A percentile compares a stretch with the other conserved stretches of the same genome.
These are phyloP conservation scores for Drosophila picticornis DNA, from an alignment of 2,888 invertebrate species.

Conservation along the genomic window DNA sequence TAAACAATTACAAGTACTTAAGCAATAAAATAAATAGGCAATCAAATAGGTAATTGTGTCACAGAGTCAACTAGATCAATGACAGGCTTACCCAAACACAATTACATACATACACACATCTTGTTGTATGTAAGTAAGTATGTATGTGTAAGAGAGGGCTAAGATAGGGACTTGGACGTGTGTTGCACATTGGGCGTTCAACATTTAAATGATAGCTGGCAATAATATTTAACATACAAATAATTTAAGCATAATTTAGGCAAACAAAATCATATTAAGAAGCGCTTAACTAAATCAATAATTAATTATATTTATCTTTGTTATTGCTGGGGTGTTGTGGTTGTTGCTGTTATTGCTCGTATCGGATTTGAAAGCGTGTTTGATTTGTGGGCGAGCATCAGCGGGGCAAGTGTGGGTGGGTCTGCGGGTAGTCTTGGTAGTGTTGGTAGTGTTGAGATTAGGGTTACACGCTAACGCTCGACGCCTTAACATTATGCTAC, in stretches of 20 bases:
- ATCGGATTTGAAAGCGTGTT: conserved; percentile 7
- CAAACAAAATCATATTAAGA: conserved; percentile 9
- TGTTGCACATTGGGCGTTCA: neutral
- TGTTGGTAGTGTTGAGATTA: conserved; percentile 4
- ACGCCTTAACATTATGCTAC: conserved; percentile 36
- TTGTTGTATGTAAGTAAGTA: neutral
- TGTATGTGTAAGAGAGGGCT: neutral
- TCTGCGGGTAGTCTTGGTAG: too few species aligned
- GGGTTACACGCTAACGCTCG: conserved; percentile 31
- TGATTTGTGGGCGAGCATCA: neutral
- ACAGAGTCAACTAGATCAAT: conserved; percentile 23
- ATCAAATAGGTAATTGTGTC: conserved; percentile 21
- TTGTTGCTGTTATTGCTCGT: neutral
- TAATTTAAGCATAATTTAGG: conserved; percentile 1
- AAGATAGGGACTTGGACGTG: neutral
- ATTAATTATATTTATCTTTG: neutral
- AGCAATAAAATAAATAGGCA: conserved; percentile 41
- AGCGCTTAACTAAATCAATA: conserved; percentile 13
- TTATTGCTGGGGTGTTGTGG: neutral
- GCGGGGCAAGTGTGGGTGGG: neutral
- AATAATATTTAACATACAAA: conserved; percentile 11
- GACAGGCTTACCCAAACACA: neutral
- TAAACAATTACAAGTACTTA: conserved; percentile 26
- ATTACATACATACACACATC: neutral
- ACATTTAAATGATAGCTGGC: conserved; percentile 1